Evolutionary conservation across 1,140 invertebrate genomes (phyloP), one percentile per base, ranked within the genome.

Genomic region (Pollicipes pollicipes): DNA sequence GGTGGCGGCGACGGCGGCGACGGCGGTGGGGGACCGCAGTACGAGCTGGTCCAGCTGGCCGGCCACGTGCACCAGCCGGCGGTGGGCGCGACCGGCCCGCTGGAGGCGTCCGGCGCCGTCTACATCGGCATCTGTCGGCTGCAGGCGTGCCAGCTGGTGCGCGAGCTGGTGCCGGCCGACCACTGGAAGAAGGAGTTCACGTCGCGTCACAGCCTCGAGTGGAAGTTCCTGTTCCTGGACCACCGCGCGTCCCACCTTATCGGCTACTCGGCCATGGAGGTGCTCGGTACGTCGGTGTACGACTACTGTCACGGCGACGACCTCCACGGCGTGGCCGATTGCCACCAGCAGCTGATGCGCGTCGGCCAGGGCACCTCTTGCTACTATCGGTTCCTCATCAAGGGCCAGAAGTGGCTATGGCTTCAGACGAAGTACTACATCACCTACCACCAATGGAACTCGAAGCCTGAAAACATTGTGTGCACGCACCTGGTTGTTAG

Each of bases 401-500:
- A 97, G 81, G 93, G 93, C 0, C 93, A 96, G 76, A 93, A 96
- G 77, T 97, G 93, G 93, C 94, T 97, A 74, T 97, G 94, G 94
- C 79, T 96, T 21, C 90, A 94, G 78, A 94, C 91, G 0, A 83
- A 90, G 70, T 95, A 90, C 78, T 95, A 90, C 76, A 94, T 96
- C 45, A 93, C 90, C 8, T 96, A 95, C 77, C 91, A 96, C 79
- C 93, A 96, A 77, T 96, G 91, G 90, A 95, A 93, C 75, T 94
- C 92, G 0, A 96, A 96, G 79, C 93, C 93, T 0, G 93, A 97
- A 77, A 95, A 95, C 77, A 90, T 97, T 69, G 91, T 95, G 27
- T 96, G 93, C 77, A 95, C 90, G 0, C 93, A 97, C 83, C 85
- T 88, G 72, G 92, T 96, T 69, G 85, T 96, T 71, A 88, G 88